Evolutionary conservation across 1,140 invertebrate genomes (phyloP).

Genomic region (Drosophila saltans): DNA sequence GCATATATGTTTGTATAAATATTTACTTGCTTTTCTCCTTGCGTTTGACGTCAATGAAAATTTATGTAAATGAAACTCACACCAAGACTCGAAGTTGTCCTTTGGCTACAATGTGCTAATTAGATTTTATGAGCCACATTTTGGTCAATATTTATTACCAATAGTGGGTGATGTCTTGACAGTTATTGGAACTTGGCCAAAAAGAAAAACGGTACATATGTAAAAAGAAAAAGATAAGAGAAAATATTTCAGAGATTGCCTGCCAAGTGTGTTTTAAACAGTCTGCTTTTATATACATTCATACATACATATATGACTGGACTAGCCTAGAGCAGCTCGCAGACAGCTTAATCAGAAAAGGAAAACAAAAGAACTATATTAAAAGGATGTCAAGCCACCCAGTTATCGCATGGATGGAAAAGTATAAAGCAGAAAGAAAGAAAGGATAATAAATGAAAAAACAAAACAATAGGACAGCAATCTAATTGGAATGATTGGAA

Average conservation of each 20-base stretch:
- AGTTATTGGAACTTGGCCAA: slow-evolving; percentile 6
- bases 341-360: slow-evolving; percentile 1
- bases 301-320: not conserved
- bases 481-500: not conserved
- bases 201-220: not conserved
- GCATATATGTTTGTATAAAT: too few species aligned
- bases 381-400: not conserved
- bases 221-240: not conserved
- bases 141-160: slow-evolving; percentile 7
- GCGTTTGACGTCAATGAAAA: slow-evolving; percentile 57
- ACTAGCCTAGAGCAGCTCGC: not conserved
- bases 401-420: not conserved
- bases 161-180: slow-evolving; percentile 2
- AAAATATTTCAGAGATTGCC: slow-evolving; percentile 4
- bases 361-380: slow-evolving; percentile 1
- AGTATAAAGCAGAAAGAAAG: not conserved
- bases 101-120: slow-evolving; percentile 49
- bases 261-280: slow-evolving; percentile 5
- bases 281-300: not conserved
- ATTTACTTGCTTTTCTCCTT: not conserved
- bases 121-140: slow-evolving; percentile 54
- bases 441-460: not conserved
- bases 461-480: not conserved
- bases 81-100: slow-evolving; percentile 2
- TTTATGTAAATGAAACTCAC: slow-evolving; percentile 52